Evolutionary conservation across 2,113 vertebrate species (phyloP), one percentile per base, ranked within the genome.

Genomic region (Tyrannus savana): DNA sequence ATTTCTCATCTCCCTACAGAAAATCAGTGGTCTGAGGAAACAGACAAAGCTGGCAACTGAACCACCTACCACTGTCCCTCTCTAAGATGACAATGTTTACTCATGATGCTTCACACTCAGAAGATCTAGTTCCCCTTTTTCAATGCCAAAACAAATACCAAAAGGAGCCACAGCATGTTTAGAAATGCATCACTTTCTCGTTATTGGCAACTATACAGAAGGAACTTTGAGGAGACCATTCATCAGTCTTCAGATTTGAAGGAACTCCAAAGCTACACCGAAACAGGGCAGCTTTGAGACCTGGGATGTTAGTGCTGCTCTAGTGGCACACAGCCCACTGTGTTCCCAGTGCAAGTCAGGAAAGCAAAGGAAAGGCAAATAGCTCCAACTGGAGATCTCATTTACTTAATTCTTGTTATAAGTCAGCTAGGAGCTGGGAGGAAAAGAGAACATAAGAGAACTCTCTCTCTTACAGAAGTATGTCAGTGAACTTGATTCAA

Each of bases 241-340:
- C 88, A 94, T 73, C 55, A 62, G 55, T 33, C 69, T 82, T 46
- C 37, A 66, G 13, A 39, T 73, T 3, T 85, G 89, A 78, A 94
- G 69, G 33, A 89, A 60, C 16, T 42, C 44, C 5, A 19, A 9
- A 67, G 62, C 42, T 62, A 35, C 22, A 39, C 1, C 4, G 33
- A 52, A 76, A 91, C 58, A 71, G 79, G 37, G 84, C 44, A 94
- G 74, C 93, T 95, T 84, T 95, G 60, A 92, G 86, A 95, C 44
- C 24, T 1, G 18, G 47, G 33, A 41, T 52, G 24, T 71, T 28
- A 44, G 42, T 35, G 47, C 59, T 44, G 86, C 80, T 56, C 47
- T 59, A 49, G 72, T 9, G 59, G 79, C 68, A 74, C 79, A 59
- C 24, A 87, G 80, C 60, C 73, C 69, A 41, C 30, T 56, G 47